Conservation (phyloP, 2,113 vertebrate species). For the Hemiprocne comata region DNA sequence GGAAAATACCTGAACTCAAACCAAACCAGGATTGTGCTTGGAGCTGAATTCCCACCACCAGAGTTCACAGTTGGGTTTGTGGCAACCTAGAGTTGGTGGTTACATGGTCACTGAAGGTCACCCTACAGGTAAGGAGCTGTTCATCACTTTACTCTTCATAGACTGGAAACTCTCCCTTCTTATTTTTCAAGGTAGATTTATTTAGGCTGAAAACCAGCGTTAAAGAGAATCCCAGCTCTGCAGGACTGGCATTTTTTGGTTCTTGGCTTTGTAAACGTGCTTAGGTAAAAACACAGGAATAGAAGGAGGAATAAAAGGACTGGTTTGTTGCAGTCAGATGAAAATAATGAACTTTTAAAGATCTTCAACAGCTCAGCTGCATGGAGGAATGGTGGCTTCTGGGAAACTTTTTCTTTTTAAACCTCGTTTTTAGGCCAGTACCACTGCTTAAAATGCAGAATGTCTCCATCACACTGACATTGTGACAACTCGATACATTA, state of each 20-base stretch:
- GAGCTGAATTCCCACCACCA: neutral
- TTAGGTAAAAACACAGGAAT: neutral
- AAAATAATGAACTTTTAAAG: slow-evolving; percentile 3
- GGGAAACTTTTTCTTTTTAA: neutral
- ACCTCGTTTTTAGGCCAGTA: slow-evolving; percentile 35
- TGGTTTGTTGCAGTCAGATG: slow-evolving; percentile 3
- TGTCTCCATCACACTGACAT: slow-evolving; percentile 30
- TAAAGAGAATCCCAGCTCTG: slow-evolving; percentile 29
- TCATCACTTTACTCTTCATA: neutral
- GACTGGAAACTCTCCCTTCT: slow-evolving; percentile 27
- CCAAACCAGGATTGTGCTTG: neutral
- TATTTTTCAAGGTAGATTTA: slow-evolving; percentile 28
- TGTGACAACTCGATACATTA: slow-evolving; percentile 55
- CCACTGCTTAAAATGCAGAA: slow-evolving; percentile 71
- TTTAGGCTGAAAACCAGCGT: slow-evolving; percentile 42
- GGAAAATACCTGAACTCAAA: slow-evolving; percentile 1
- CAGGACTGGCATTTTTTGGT: slow-evolving; percentile 38
- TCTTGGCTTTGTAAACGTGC: slow-evolving; percentile 58
- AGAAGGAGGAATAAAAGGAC: neutral
- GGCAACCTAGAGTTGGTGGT: neutral
- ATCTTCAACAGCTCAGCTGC: slow-evolving; percentile 26
- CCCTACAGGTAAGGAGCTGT: neutral
- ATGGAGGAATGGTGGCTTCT: slow-evolving; percentile 37
- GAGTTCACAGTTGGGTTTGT: neutral
- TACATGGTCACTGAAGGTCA: neutral